Evolutionary conservation across 2,797 vertebrate genomes (phyloP).

Genomic region (Sebastes ruberrimus): DNA sequence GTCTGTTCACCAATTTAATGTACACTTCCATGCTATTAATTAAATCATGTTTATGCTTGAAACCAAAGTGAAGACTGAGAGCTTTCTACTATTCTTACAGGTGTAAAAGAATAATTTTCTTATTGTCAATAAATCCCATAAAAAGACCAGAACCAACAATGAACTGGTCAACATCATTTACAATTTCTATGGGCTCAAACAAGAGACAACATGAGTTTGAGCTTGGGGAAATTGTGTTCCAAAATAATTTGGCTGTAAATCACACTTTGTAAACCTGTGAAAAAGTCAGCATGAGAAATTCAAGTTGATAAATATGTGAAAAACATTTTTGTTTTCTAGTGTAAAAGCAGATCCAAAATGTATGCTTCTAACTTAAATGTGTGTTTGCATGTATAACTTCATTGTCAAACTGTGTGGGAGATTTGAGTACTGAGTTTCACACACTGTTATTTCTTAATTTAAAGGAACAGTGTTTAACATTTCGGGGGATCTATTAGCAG

Average conservation of each 20-base stretch:
- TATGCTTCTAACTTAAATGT: not conserved
- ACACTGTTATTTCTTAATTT: too few species aligned
- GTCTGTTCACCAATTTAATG: not conserved
- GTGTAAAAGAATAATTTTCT: not conserved
- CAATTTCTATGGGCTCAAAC: not conserved
- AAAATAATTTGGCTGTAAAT: not conserved
- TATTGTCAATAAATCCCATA: not conserved
- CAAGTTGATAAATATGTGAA: not conserved
- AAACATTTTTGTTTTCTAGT: not conserved
- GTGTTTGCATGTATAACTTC: not conserved
- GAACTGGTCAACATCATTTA: not conserved
- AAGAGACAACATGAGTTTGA: not conserved
- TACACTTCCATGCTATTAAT: not conserved
- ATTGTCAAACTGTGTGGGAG: not conserved
- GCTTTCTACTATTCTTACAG: not conserved
- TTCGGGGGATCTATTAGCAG: too few species aligned
- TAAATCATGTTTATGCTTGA: not conserved
- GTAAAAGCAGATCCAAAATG: not conserved
- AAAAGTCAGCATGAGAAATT: not conserved
- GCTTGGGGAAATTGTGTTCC: not conserved
- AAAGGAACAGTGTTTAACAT: too few species aligned
- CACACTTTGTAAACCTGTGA: not conserved
- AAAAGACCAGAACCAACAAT: not conserved
- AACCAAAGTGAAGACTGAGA: not conserved
- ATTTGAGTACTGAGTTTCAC: too few species aligned